Base-by-base conservation (phyloP, 1,140 invertebrate genomes). In the Solen grandis region DNA sequence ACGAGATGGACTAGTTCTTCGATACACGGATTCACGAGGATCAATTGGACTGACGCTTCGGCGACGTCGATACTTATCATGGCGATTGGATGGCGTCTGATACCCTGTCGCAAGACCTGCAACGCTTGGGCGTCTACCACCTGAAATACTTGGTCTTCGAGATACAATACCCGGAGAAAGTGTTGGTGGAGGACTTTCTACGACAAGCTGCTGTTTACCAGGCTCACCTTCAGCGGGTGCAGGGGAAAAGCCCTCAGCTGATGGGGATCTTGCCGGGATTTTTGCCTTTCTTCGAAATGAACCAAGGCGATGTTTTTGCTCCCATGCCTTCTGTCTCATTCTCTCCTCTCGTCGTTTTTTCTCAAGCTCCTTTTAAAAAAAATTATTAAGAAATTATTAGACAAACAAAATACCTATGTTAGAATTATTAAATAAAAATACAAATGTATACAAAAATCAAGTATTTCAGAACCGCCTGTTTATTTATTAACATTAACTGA, bases 241-340 rank as follows among this genome's bases (percentile, higher is more conserved):
- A 25, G 70, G 73, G 22, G 80, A 19, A 38, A 84, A 50, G 14
- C 87, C 84, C 38, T 83, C 79, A 38, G 86, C 87, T 0, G 62
- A 27, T 22, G 85, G 82, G n/a, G 76, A 83, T 16, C 60, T 33
- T 55, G 35, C 33, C 1, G 88, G 86, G 14, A 88, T 82, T 55
- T 84, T 84, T 5, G 87, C 86, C 33, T 86, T 84, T 13, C 88
- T 81, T 4, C 89, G 79, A 84, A 90, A 90, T 22, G 87, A 89
- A 35, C 88, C 86, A 41, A 89, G 69, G 4, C 88, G 84, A 68
- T 90, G 86, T 68, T 89, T 90, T 62, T 90, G 86, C 68, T 90
- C 89, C 89, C 89, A 90, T 5, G 87, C 84, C 65, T 89, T 90
- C 83, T 90, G 89, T 25, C 88, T 81, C 75, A 89, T 78, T 46